Conservation (phyloP, 2,888 invertebrate genomes). For the Dysmachus trigonus region DNA sequence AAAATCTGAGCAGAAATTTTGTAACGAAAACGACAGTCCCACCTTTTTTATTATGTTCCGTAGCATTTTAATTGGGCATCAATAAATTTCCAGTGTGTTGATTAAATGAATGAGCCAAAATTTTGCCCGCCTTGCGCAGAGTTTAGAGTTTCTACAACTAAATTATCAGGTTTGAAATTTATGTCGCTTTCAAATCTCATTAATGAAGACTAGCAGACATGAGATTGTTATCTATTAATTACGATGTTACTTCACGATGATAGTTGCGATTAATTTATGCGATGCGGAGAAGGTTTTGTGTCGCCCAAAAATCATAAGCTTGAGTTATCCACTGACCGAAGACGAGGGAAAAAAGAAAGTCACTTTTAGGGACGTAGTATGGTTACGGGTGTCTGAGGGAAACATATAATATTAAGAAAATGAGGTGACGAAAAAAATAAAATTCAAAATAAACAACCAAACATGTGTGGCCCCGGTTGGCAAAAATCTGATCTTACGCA, state of each 20-base stretch:
- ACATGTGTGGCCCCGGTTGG: neutral
- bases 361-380: neutral
- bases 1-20: neutral
- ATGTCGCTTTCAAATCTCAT: constrained; percentile 17
- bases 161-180: neutral
- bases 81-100: neutral
- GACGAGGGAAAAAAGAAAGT: neutral
- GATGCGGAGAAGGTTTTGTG: neutral
- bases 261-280: constrained; percentile 14
- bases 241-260: constrained; percentile 9
- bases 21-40: neutral
- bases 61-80: neutral
- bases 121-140: neutral
- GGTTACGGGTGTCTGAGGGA: neutral
- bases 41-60: neutral
- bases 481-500: neutral
- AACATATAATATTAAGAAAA: neutral
- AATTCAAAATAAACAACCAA: neutral
- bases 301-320: constrained; percentile 8
- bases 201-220: neutral
- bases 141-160: neutral
- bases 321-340: neutral
- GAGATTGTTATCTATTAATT: constrained; percentile 33
- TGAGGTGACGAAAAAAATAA: neutral
- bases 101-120: neutral